Percentiles rank a stretch among this genome's conserved stretches.
Conservation (phyloP, 2,888 invertebrate species). For the Macropis europaea region DNA sequence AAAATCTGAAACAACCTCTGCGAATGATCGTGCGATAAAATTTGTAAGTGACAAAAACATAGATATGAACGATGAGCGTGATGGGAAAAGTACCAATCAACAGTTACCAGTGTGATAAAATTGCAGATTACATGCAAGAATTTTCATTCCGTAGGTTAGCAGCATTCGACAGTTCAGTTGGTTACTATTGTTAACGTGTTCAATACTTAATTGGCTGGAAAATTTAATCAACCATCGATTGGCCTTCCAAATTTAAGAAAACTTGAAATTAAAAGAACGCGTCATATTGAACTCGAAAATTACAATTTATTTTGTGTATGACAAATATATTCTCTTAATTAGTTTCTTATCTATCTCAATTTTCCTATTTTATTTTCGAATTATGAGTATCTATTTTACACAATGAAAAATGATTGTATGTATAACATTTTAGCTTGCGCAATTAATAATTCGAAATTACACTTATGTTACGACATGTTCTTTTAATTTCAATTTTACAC, state of each 20-base stretch:
- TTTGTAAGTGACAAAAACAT: neutral
- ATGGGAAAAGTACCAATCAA: neutral
- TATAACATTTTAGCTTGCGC: too few species aligned
- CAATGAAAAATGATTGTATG: too few species aligned
- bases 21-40: neutral
- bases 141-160: conserved; percentile 22
- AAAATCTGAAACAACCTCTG: neutral
- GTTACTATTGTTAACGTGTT: conserved; percentile 13
- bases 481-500: conserved; percentile 28
- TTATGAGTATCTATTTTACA: too few species aligned
- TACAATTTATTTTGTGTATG: neutral
- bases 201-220: conserved; percentile 34
- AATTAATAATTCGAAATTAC: too few species aligned
- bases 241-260: conserved; percentile 48
- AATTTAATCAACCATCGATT: conserved; percentile 45
- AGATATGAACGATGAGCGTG: neutral
- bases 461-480: conserved; percentile 21
- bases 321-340: too few species aligned
- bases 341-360: too few species aligned
- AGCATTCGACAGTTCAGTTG: conserved; percentile 22
- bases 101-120: conserved; percentile 6
- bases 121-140: conserved; percentile 26
- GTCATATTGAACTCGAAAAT: neutral
- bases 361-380: too few species aligned
- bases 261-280: conserved; percentile 46